Percentiles rank a stretch among this genome's conserved stretches.
phyloP scores from a whole-genome alignment of 2,113 vertebrate genomes.

The Leuciscus idus region DNA sequence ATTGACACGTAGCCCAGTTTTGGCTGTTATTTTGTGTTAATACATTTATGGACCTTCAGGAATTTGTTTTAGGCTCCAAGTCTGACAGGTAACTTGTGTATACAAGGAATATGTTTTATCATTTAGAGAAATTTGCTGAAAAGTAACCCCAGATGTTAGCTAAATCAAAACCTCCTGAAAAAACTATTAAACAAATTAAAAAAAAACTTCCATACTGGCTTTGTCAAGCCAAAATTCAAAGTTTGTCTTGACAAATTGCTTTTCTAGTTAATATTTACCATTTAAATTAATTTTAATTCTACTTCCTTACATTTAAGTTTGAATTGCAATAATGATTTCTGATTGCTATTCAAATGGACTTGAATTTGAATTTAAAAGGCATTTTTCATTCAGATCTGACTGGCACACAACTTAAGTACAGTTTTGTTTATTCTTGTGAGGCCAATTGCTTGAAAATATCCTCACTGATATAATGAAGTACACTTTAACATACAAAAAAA shows the following conservation, averaged over 20 bases:
- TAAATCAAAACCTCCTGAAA: slow-evolving; percentile 13
- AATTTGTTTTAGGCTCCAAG: neutral
- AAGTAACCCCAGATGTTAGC: neutral
- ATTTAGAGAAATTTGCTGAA: neutral
- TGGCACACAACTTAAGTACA: neutral
- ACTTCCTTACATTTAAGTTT: neutral
- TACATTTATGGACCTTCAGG: neutral
- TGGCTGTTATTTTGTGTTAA: neutral
- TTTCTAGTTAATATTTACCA: neutral
- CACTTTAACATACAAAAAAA: no score
- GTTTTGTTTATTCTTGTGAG: neutral
- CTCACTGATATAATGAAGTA: neutral
- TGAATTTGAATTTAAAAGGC: neutral
- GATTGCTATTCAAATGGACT: neutral
- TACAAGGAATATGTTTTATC: slow-evolving; percentile 3
- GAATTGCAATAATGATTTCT: neutral
- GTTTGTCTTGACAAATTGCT: neutral
- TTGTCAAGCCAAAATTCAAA: neutral
- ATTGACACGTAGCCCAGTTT: neutral
- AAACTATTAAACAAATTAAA: no score
- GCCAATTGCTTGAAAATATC: neutral
- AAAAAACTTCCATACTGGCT: neutral
- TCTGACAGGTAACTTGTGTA: neutral
- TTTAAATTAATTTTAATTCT: neutral
- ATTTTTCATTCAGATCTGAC: neutral